These are phyloP conservation scores for Capitella teleta DNA, from an alignment of 1,140 invertebrate genomes.

Conservation along the genomic window DNA sequence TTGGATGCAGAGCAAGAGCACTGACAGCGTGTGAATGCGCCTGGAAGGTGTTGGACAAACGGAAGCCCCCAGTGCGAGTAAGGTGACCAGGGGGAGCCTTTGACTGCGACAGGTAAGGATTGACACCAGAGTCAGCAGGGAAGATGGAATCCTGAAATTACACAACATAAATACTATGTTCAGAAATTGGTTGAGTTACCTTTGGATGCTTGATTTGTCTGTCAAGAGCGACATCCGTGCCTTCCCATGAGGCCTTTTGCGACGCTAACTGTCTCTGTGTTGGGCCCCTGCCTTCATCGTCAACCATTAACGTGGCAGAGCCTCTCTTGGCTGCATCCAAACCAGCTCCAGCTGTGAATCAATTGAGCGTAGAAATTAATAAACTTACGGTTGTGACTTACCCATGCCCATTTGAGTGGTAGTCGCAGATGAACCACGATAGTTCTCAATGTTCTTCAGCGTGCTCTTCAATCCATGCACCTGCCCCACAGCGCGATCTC, in stretches of 20 bases:
- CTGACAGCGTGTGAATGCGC: slow-evolving; percentile 38
- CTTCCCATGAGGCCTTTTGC: slow-evolving; percentile 19
- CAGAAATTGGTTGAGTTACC: slow-evolving; percentile 17
- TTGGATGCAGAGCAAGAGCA: slow-evolving; percentile 36
- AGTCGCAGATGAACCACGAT: not conserved
- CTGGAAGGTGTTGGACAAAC: slow-evolving; percentile 31
- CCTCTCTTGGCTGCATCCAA: not conserved
- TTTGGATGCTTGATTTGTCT: slow-evolving; percentile 27
- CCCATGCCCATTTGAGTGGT: not conserved
- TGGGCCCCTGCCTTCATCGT: slow-evolving; percentile 22
- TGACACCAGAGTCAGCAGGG: slow-evolving; percentile 35
- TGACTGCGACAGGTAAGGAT: slow-evolving; percentile 28
- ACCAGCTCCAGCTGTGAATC: not conserved
- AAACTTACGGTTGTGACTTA: not conserved
- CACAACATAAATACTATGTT: not conserved
- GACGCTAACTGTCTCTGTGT: slow-evolving; percentile 28
- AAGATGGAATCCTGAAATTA: slow-evolving; percentile 36
- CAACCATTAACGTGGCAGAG: slow-evolving; percentile 6
- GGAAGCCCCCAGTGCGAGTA: slow-evolving; percentile 33
- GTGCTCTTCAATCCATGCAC: slow-evolving; percentile 33
- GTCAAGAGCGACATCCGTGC: slow-evolving; percentile 17
- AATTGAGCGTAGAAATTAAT: not conserved
- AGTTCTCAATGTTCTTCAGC: slow-evolving; percentile 31
- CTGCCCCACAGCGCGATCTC: slow-evolving; percentile 34
- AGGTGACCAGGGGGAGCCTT: slow-evolving; percentile 29